phyloP scores from a whole-genome alignment of 2,113 vertebrate species.

The Theropithecus gelada region DNA sequence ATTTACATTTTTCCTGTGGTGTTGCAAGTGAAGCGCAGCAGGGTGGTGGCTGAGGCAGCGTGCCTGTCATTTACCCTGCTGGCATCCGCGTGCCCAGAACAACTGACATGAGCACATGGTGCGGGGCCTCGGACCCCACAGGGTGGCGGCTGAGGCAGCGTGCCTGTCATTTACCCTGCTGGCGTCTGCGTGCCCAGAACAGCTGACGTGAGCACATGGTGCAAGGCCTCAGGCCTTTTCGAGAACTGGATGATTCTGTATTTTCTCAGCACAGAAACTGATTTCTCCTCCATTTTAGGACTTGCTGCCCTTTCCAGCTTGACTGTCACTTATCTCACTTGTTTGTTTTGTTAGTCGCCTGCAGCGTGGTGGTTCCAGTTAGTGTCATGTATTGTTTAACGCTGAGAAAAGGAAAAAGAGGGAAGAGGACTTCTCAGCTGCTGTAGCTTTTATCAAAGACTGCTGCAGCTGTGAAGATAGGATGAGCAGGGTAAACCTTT shows the following conservation, averaged over 20 bases:
- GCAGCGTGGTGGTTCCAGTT: background rate
- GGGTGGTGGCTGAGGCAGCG: too few species aligned
- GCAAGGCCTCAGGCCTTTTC: background rate
- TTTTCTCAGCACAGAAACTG: background rate
- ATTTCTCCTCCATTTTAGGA: background rate
- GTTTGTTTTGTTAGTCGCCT: background rate
- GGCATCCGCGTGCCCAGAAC: background rate
- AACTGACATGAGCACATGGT: background rate
- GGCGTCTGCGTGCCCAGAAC: background rate
- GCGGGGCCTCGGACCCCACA: background rate
- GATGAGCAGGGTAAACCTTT: background rate
- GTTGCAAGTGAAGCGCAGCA: rapidly evolving
- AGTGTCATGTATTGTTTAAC: background rate
- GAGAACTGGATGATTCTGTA: background rate
- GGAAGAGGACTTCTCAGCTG: background rate
- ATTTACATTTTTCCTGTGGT: rapidly evolving
- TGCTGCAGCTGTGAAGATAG: background rate
- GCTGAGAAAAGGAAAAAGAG: background rate
- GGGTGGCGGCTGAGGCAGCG: background rate
- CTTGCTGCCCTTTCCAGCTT: background rate
- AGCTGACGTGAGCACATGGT: background rate
- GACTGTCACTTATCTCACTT: too few species aligned
- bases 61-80: too few species aligned
- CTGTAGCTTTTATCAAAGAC: background rate
- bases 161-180: too few species aligned